Base-by-base conservation (phyloP, 2,888 invertebrate species). In the Cataglyphis altisquamis region DNA sequence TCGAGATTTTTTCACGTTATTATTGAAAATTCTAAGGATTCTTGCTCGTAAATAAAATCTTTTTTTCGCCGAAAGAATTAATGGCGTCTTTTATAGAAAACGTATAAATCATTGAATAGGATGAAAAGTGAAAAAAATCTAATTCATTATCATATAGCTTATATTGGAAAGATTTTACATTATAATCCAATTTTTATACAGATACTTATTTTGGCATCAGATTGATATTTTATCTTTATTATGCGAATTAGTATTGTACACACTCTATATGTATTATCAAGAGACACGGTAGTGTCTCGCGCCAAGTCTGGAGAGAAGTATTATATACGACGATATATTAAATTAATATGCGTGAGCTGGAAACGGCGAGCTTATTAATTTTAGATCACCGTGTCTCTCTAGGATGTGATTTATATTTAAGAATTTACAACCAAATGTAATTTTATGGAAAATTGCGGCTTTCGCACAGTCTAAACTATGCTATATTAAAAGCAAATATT, bases 151-250 rank as follows among this genome's bases (percentile, higher is more conserved):
- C 15, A 32, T 32, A 32, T 32, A 36, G 83, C 25, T 77, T 64
- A 64, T 81, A 39, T 25, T 68, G 77, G 12, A 72, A 29, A 45
- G 70, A 67, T 84, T 86, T 83, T 81, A 78, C 60, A 72, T 83
- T 83, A 78, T 41, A 75, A 60, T 52, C 72, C 12, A 12, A 70
- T 25, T 66, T 32, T 78, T 72, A 36, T 36, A 32, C 21, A 60
- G 64, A 84, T 77, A 77, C 74, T 83, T 83, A 41, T 81, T 63
- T 39, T 36, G 21, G n/a, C 63, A 39, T 6, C 32, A 6, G 41
- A 21, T 55, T 74, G 62, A 75, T 83, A 77, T 72, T 81, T 52
- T 36, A 75, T 66, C 74, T 86, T 82, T 86, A 86, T 77, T 83
- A 84, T 74, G 63, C 73, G 78, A 78, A 74, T 60, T 45, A 73